These are phyloP conservation scores for Macrosiphum euphorbiae DNA, from an alignment of 2,888 invertebrate species.

Conservation along the genomic window DNA sequence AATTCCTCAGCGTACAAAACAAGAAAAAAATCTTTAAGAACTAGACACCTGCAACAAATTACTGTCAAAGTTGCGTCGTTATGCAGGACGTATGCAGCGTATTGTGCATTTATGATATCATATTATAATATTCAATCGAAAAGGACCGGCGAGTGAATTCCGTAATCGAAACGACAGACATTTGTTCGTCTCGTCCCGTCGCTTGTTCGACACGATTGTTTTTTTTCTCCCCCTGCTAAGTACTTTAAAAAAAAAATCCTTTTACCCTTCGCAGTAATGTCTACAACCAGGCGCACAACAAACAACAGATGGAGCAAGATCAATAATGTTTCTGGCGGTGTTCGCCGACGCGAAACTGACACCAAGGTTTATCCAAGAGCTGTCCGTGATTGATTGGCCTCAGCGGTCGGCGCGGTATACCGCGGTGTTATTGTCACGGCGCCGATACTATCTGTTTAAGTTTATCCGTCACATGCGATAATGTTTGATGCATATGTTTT, in stretches of 20 bases:
- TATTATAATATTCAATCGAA: background rate
- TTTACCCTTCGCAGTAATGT: conserved; percentile 19
- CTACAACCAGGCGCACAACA: background rate
- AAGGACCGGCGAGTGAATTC: background rate
- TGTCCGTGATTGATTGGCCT: conserved; percentile 55
- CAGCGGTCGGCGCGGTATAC: conserved; percentile 4
- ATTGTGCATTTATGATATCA: background rate
- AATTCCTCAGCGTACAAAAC: background rate
- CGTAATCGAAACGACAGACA: background rate
- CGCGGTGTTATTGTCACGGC: conserved; percentile 44
- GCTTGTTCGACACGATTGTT: conserved; percentile 34
- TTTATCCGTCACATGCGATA: conserved; percentile 25
- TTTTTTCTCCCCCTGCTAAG: background rate
- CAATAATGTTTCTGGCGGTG: conserved; percentile 41
- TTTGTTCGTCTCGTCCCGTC: conserved; percentile 31
- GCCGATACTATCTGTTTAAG: conserved; percentile 43
- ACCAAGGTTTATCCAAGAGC: conserved; percentile 34
- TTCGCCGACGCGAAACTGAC: conserved; percentile 61
- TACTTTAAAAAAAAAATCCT: conserved; percentile 18
- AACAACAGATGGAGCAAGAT: conserved; percentile 51
- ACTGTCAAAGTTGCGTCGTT: background rate
- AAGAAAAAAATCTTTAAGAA: background rate
- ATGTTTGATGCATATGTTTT: conserved; percentile 35
- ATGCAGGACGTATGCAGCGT: conserved; percentile 16
- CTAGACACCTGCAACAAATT: background rate